Conservation (phyloP, 2,797 vertebrate genomes). For the Paguma larvata region DNA sequence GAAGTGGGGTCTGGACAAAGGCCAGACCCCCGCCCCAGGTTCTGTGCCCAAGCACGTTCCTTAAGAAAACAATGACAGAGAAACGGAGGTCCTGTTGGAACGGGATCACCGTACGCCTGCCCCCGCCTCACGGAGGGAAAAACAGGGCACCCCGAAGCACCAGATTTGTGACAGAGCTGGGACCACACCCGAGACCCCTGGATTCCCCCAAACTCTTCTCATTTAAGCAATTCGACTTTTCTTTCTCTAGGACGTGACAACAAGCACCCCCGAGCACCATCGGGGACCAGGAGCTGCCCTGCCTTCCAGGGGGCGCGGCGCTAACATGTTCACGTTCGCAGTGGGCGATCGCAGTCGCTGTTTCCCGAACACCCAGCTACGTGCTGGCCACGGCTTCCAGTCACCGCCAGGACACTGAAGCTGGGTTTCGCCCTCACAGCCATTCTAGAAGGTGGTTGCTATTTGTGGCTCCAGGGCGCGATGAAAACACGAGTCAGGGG, state of each 20-base stretch:
- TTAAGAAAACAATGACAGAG: neutral
- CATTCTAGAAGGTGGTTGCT: neutral
- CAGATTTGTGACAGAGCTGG: neutral
- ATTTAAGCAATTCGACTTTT: neutral
- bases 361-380: neutral
- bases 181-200: neutral
- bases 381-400: neutral
- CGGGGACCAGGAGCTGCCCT: neutral
- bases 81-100: neutral
- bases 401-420: neutral
- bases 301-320: neutral
- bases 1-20: neutral
- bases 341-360: neutral
- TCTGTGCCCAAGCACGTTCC: neutral
- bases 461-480: neutral
- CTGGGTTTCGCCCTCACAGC: neutral
- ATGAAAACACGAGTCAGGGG: neutral
- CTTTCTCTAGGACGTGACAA: neutral
- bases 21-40: neutral
- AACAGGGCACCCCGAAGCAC: neutral
- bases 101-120: accelerated
- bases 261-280: accelerated
- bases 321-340: neutral
- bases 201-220: neutral
- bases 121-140: neutral